Percentiles rank a stretch among this genome's conserved stretches.
These are phyloP conservation scores for Pollenia amentaria DNA, from an alignment of 2,888 invertebrate species.

Conservation along the genomic window DNA sequence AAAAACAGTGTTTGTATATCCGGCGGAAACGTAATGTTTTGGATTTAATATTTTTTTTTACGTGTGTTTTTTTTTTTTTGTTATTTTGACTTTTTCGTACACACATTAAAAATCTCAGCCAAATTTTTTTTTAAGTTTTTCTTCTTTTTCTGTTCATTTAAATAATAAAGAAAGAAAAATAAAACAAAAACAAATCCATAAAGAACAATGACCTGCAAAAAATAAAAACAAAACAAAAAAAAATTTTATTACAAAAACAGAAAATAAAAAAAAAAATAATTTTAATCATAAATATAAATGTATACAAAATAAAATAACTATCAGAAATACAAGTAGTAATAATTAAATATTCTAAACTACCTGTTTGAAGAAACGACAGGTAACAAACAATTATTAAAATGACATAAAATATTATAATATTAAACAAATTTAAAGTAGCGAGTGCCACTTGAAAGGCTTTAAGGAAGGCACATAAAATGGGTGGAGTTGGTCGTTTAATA, in stretches of 20 bases:
- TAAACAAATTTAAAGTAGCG: constrained; percentile 32
- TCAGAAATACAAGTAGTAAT: constrained; percentile 16
- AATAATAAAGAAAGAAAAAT: constrained; percentile 23
- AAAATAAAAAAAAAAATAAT: constrained; percentile 54
- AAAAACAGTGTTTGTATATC: constrained; percentile 77
- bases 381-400: constrained; percentile 70
- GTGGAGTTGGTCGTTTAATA: constrained; percentile 59
- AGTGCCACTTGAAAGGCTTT: constrained; percentile 72
- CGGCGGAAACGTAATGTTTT: constrained; percentile 79
- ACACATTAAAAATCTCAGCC: constrained; percentile 32
- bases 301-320: constrained; percentile 2
- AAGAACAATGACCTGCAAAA: constrained; percentile 78
- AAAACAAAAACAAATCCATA: constrained; percentile 71
- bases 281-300: constrained; percentile 45
- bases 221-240: constrained; percentile 77
- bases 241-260: constrained; percentile 52
- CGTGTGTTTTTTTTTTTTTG: constrained; percentile 57
- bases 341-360: constrained; percentile 80
- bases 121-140: constrained; percentile 35
- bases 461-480: constrained; percentile 77
- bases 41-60: constrained; percentile 58
- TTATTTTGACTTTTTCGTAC: constrained; percentile 25
- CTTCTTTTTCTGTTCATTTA: constrained; percentile 25
- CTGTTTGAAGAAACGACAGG: constrained; percentile 63
- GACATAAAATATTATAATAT: constrained; percentile 69